Evolutionary conservation across 2,888 invertebrate species (phyloP).

Genomic region (Augiades crinisus): DNA sequence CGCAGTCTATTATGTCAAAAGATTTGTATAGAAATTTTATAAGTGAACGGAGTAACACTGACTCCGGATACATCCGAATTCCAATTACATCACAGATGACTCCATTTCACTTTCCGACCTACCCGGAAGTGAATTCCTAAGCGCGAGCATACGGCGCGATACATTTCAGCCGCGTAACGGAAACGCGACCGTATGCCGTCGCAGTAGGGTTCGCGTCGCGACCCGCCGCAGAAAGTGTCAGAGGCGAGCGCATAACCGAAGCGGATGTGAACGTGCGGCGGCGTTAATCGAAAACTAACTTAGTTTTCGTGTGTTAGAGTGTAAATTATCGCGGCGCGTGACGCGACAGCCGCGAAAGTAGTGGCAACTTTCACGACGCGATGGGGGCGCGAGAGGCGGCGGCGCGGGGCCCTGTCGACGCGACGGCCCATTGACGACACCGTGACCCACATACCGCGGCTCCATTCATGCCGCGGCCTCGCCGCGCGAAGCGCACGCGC

Average conservation of each 20-base stretch:
- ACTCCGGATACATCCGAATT: constrained; percentile 81
- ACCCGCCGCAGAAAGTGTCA: constrained; percentile 52
- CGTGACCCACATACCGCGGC: constrained; percentile 77
- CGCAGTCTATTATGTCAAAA: constrained; percentile 71
- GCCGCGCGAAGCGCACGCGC: constrained; percentile 49
- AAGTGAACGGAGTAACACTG: constrained; percentile 77
- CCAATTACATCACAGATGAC: constrained; percentile 81
- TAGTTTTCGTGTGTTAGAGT: constrained; percentile 64
- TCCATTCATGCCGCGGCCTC: constrained; percentile 78
- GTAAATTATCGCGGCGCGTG: constrained; percentile 54
- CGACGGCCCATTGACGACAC: constrained; percentile 79
- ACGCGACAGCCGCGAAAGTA: constrained; percentile 75
- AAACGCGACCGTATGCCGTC: constrained; percentile 49
- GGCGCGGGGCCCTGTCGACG: constrained; percentile 69
- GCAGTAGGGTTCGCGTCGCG: constrained; percentile 47
- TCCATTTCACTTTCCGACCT: constrained; percentile 81
- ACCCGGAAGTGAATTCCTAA: constrained; percentile 82
- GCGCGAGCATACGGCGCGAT: constrained; percentile 77
- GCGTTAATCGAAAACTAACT: constrained; percentile 64
- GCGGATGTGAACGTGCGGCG: constrained; percentile 74
- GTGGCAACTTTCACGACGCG: constrained; percentile 78
- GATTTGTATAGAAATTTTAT: constrained; percentile 71
- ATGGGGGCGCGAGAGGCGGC: constrained; percentile 63
- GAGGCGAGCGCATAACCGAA: constrained; percentile 68
- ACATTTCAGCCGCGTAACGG: constrained; percentile 46